These are phyloP conservation scores for Yoshiicerus persimilis DNA, from an alignment of 1,140 invertebrate genomes.

Conservation along the genomic window DNA sequence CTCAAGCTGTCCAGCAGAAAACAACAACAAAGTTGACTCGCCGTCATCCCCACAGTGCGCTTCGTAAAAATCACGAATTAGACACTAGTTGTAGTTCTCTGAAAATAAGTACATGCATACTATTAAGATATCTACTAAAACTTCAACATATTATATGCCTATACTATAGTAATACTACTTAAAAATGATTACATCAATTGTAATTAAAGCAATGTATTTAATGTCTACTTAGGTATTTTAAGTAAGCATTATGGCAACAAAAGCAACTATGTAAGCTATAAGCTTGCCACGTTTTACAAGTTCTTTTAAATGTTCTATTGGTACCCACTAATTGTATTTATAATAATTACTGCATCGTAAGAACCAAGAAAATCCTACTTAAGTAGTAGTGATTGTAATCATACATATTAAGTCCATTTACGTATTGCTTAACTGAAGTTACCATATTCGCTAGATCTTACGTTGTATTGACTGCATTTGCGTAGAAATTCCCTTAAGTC, in stretches of 20 bases:
- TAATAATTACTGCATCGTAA: neutral
- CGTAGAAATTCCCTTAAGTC: neutral
- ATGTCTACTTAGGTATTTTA: neutral
- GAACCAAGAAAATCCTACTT: neutral
- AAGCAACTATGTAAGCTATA: neutral
- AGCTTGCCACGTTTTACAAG: neutral
- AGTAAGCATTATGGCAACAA: too few relatives aligned
- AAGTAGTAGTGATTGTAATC: too few relatives aligned
- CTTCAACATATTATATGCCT: neutral
- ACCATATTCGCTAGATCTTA: neutral
- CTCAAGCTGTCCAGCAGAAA: constrained; percentile 47
- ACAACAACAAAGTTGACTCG: constrained; percentile 38
- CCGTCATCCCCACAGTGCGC: constrained; percentile 36
- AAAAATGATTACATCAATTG: neutral
- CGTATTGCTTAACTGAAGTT: neutral
- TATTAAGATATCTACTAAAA: neutral
- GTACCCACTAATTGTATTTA: neutral
- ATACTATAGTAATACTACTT: neutral
- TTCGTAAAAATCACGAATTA: neutral
- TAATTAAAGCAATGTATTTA: neutral
- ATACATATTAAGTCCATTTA: neutral
- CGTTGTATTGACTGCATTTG: neutral
- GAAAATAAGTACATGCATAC: neutral
- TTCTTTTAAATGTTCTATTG: neutral
- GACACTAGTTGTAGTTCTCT: neutral